Percentiles rank a stretch among this genome's conserved stretches.
phyloP scores from a whole-genome alignment of 2,888 invertebrate species.

The Pristionchus entomophagus region DNA sequence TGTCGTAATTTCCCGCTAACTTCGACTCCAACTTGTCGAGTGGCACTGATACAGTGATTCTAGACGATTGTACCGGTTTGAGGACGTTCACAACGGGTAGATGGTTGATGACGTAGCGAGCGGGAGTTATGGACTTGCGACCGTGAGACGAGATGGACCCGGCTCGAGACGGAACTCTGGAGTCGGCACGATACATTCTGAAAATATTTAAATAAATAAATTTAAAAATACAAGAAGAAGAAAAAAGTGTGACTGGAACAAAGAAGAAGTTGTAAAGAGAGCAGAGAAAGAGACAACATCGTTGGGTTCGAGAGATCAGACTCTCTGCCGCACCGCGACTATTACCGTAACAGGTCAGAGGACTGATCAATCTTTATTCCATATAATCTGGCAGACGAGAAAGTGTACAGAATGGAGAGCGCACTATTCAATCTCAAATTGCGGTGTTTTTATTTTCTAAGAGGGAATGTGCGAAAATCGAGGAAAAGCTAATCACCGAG shows the following conservation, averaged over 20 bases:
- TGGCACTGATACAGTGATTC: too few species aligned
- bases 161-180: background rate
- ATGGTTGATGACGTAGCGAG: background rate
- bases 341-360: background rate
- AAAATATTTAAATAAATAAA: background rate
- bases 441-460: too few species aligned
- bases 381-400: too few species aligned
- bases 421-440: too few species aligned
- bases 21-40: too few species aligned
- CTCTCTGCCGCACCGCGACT: background rate
- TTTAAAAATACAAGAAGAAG: background rate
- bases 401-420: too few species aligned
- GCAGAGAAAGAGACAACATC: background rate
- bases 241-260: background rate
- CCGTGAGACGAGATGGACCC: background rate
- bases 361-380: background rate
- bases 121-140: background rate
- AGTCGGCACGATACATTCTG: background rate
- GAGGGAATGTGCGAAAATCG: too few species aligned
- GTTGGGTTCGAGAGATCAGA: background rate
- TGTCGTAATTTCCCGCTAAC: too few species aligned
- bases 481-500: too few species aligned
- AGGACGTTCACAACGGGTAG: background rate
- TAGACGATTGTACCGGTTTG: background rate
- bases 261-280: too few species aligned